Evolutionary conservation across 2,888 invertebrate species (phyloP).

Genomic region (Podabrus alpinus): DNA sequence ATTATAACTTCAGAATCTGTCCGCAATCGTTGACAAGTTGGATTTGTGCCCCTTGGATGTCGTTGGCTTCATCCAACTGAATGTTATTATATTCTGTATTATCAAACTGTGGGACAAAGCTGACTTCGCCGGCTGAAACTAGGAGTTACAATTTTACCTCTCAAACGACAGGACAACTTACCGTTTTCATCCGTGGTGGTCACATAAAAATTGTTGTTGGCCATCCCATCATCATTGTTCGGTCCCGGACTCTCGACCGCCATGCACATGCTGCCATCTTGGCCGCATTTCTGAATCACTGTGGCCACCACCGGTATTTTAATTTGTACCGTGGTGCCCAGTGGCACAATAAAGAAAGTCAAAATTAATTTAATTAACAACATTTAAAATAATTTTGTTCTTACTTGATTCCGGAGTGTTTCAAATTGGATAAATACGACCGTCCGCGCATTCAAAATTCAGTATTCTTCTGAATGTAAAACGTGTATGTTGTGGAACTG

Average conservation of each 20-base stretch:
- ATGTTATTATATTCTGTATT: not conserved
- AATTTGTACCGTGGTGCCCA: conserved; percentile 51
- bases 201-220: conserved; percentile 29
- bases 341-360: not conserved
- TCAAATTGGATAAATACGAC: too few relatives aligned
- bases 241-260: conserved; percentile 53
- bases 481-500: too few relatives aligned
- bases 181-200: conserved; percentile 19
- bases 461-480: too few relatives aligned
- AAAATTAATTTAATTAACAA: too few relatives aligned
- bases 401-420: too few relatives aligned
- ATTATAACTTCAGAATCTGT: too few relatives aligned
- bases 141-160: not conserved
- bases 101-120: not conserved
- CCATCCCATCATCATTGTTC: conserved; percentile 31
- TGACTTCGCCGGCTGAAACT: not conserved
- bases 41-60: not conserved
- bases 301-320: conserved; percentile 55
- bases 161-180: not conserved
- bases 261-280: conserved; percentile 50
- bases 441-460: too few relatives aligned
- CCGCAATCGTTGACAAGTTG: not conserved
- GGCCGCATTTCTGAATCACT: conserved; percentile 50
- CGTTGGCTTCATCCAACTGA: not conserved
- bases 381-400: too few relatives aligned